Evolutionary conservation across 2,113 vertebrate genomes (phyloP).

Genomic region (Oryzias woworae): DNA sequence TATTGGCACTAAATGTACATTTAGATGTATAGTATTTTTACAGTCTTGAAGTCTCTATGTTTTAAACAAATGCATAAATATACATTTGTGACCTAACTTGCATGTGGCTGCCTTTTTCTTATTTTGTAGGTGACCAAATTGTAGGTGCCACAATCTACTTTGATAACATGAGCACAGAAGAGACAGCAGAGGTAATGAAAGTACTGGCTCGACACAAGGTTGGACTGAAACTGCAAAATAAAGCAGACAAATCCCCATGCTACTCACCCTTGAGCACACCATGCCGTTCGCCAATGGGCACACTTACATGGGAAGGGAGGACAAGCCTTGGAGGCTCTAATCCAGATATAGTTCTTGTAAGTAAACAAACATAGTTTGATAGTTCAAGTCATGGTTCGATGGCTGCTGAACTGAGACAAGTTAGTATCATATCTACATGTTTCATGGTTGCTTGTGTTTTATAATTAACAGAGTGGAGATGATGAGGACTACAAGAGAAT

Average conservation of each 20-base stretch:
- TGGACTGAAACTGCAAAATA: conserved; percentile 91
- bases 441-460: conserved; percentile 6
- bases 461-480: conserved; percentile 84
- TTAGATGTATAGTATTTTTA: too few species aligned
- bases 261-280: conserved; percentile 82
- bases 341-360: conserved; percentile 89
- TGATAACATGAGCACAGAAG: conserved; percentile 89
- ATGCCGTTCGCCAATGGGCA: conserved; percentile 79
- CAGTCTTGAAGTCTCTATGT: too few species aligned
- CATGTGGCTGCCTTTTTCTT: neutral
- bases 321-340: conserved; percentile 70
- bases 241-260: conserved; percentile 83
- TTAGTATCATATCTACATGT: neutral
- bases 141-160: conserved; percentile 95
- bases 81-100: neutral
- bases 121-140: conserved; percentile 87
- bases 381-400: neutral
- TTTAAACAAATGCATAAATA: too few species aligned
- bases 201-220: conserved; percentile 88
- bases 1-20: too few species aligned
- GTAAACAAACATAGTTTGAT: conserved; percentile 25
- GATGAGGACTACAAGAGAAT: conserved; percentile 93
- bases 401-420: conserved; percentile 12
- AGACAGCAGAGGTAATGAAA: conserved; percentile 86
- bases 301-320: conserved; percentile 76